These are phyloP conservation scores for Ophioderma brevispina DNA, from an alignment of 35 echinoderm and acorn worm species.

Conservation along the genomic window DNA sequence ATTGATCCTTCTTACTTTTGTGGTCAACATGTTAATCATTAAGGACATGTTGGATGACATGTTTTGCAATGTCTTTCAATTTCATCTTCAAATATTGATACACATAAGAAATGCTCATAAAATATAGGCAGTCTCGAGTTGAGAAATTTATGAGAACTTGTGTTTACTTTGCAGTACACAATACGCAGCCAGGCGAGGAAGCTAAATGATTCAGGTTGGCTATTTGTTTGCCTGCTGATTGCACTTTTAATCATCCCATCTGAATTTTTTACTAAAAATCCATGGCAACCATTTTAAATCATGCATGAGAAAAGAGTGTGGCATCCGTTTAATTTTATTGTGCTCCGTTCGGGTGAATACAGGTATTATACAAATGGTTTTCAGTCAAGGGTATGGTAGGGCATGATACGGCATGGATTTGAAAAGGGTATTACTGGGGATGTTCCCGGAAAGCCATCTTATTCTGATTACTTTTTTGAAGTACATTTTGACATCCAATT, in stretches of 20 bases:
- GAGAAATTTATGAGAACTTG: conserved; percentile 10
- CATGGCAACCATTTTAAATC: conserved; percentile 4
- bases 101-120: conserved; percentile 13
- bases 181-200: background rate
- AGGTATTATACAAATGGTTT: background rate
- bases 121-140: background rate
- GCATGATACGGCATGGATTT: background rate
- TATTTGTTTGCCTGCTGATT: conserved; percentile 13
- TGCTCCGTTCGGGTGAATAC: background rate
- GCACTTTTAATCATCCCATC: conserved; percentile 13
- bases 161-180: conserved; percentile 9
- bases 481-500: background rate
- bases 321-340: conserved; percentile 11
- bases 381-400: background rate
- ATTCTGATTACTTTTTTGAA: background rate
- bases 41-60: conserved; percentile 10
- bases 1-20: conserved; percentile 14
- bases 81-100: conserved; percentile 11
- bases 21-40: conserved; percentile 14
- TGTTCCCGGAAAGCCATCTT: background rate
- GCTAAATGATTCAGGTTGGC: conserved; percentile 6
- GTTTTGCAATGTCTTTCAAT: conserved; percentile 10
- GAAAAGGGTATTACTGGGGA: background rate
- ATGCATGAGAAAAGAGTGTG: conserved; percentile 5
- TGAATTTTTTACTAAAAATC: conserved; percentile 10